Evolutionary conservation across 2,113 vertebrate species (phyloP), one percentile per base, ranked within the genome.

Genomic region (Myodes glareolus): DNA sequence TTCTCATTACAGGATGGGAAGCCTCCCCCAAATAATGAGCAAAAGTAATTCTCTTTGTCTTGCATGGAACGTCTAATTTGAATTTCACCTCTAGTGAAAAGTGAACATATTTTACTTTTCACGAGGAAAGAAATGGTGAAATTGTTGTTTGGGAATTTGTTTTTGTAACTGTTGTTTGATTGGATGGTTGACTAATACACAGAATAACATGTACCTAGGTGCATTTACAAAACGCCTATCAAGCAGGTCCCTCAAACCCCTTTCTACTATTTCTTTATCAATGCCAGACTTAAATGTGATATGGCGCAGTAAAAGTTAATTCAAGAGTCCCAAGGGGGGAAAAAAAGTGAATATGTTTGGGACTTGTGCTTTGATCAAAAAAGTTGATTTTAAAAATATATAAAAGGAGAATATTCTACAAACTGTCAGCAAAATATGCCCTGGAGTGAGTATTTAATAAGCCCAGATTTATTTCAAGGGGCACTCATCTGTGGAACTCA

Each of bases 381-480:
- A 95, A 97, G 72, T 91, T 91, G 19, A 61, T 92, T 82, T 86
- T n/a, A 94, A 72, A 97, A 96, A 95, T 95, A 88, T 76, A 90
- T 95, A 82, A 92, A 95, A 97, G 63, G 87, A 93, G 42, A 97
- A 42, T 78, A 75, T 70, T 80, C 75, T 91, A 92, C 58, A 93
- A 90, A 82, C 29, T 45, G 13, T 88, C 80, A 84, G 70, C 67
- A 92, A 76, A 96, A 91, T 90, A 94, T 88, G 27, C 84, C 70
- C 87, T 61, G 47, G 67, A 76, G 50, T 93, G 55, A 91, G 70
- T 73, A 91, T 90, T 95, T 95, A 96, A 80, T 92, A 96, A 81
- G n/a, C 47, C 33, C 16, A 81, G 58, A 93, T 21, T 87, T 67
- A 90, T 90, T 92, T 92, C 91, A 96, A 80, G 93, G 39, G 67